Evolutionary conservation across 1,140 invertebrate genomes (phyloP).

Genomic region (Tenebrio molitor): DNA sequence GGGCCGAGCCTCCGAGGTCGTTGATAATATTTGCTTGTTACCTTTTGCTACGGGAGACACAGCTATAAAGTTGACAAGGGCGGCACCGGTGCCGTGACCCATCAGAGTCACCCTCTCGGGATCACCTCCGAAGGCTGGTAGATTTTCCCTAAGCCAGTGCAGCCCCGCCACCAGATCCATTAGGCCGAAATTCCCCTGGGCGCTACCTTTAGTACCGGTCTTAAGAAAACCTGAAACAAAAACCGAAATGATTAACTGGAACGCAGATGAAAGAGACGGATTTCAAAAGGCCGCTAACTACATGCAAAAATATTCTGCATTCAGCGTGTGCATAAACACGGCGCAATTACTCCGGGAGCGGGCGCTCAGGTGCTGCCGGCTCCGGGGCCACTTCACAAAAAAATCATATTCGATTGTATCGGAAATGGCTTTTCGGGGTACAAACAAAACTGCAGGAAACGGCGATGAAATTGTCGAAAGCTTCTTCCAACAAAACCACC

Average conservation of each 20-base stretch:
- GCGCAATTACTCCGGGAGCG: not conserved
- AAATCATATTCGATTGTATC: too few species aligned
- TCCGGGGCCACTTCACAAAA: too few species aligned
- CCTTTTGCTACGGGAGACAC: slow-evolving; percentile 95
- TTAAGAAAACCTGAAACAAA: slow-evolving; percentile 83
- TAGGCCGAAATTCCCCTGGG: slow-evolving; percentile 94
- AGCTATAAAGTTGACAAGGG: slow-evolving; percentile 92
- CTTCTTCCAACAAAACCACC: too few species aligned
- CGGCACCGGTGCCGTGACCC: slow-evolving; percentile 94
- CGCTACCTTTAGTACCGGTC: slow-evolving; percentile 85
- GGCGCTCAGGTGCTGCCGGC: too few species aligned
- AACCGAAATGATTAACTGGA: slow-evolving; percentile 14
- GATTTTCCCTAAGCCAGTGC: slow-evolving; percentile 93
- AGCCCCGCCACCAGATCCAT: slow-evolving; percentile 95
- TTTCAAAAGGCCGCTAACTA: not conserved
- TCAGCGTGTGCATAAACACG: not conserved
- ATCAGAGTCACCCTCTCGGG: slow-evolving; percentile 89
- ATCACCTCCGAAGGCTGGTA: slow-evolving; percentile 91
- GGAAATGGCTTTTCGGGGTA: too few species aligned
- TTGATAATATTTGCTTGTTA: slow-evolving; percentile 64
- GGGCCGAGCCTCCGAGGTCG: not conserved
- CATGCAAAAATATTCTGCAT: not conserved
- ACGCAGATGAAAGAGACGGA: not conserved
- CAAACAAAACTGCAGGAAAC: too few species aligned
- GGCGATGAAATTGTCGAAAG: too few species aligned